These are phyloP conservation scores for Chaunax sp. DNA, from an alignment of 2,797 vertebrate genomes.

Conservation along the genomic window DNA sequence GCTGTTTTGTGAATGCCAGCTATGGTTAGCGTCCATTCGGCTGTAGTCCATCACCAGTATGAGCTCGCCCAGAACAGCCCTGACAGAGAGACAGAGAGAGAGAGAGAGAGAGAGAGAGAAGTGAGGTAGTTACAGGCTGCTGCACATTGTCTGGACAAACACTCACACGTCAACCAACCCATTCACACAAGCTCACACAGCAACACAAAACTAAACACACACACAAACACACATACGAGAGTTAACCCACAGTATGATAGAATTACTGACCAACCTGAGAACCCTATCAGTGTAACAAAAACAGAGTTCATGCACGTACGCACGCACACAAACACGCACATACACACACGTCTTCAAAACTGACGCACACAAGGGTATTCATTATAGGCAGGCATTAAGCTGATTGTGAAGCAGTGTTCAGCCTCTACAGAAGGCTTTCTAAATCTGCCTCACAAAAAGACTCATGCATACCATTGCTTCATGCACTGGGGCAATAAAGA, in stretches of 20 bases:
- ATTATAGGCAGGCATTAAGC: slow-evolving; percentile 83
- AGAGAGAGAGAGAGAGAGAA: slow-evolving; percentile 36
- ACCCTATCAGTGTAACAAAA: slow-evolving; percentile 61
- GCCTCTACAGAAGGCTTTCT: slow-evolving; percentile 84
- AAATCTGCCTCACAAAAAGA: slow-evolving; percentile 85
- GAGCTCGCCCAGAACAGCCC: slow-evolving; percentile 73
- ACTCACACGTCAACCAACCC: slow-evolving; percentile 66
- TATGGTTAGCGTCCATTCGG: slow-evolving; percentile 78
- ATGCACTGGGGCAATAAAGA: slow-evolving; percentile 79
- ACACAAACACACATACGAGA: slow-evolving; percentile 36
- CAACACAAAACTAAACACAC: slow-evolving; percentile 51
- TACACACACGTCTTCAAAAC: slow-evolving; percentile 58
- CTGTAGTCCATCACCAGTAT: slow-evolving; percentile 84
- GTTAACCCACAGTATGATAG: slow-evolving; percentile 52
- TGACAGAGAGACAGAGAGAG: slow-evolving; percentile 39
- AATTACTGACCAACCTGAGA: slow-evolving; percentile 69
- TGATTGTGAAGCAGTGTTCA: slow-evolving; percentile 83
- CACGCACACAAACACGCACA: slow-evolving; percentile 21
- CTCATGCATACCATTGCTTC: slow-evolving; percentile 81
- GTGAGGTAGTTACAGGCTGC: slow-evolving; percentile 68
- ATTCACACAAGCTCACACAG: slow-evolving; percentile 50
- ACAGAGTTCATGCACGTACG: slow-evolving; percentile 17
- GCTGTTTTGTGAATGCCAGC: slow-evolving; percentile 80
- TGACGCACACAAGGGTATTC: slow-evolving; percentile 83
- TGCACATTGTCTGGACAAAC: slow-evolving; percentile 73